Conservation (phyloP, 2,113 vertebrate species). For the Lophotis ruficrista region DNA sequence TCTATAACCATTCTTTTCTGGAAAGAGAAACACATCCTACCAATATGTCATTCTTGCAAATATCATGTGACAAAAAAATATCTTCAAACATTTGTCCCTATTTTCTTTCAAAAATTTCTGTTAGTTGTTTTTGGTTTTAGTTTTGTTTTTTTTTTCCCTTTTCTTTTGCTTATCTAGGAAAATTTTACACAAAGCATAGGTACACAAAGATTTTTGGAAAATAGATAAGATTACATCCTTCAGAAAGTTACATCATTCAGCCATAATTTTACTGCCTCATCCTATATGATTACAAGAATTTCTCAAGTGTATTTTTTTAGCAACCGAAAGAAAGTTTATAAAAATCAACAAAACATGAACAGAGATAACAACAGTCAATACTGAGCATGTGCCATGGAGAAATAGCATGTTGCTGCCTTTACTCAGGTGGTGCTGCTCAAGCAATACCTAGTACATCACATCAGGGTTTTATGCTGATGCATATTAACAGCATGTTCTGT, state of each 20-base stretch:
- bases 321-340: neutral
- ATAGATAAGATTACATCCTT: fast-evolving
- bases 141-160: neutral
- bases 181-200: neutral
- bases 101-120: neutral
- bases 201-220: neutral
- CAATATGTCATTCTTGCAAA: neutral
- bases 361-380: neutral
- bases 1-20: neutral
- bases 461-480: neutral
- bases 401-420: neutral
- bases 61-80: neutral
- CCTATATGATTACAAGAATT: neutral
- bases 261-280: neutral
- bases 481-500: neutral
- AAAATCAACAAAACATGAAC: neutral
- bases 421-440: neutral
- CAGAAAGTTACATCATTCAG: neutral
- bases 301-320: neutral
- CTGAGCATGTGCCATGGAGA: neutral
- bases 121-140: neutral
- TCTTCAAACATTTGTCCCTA: neutral
- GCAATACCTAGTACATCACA: neutral
- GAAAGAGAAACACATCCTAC: neutral
- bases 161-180: neutral